These are phyloP conservation scores for Cyphomyrus plagiostoma DNA, from an alignment of 2,113 vertebrate genomes.

Conservation along the genomic window DNA sequence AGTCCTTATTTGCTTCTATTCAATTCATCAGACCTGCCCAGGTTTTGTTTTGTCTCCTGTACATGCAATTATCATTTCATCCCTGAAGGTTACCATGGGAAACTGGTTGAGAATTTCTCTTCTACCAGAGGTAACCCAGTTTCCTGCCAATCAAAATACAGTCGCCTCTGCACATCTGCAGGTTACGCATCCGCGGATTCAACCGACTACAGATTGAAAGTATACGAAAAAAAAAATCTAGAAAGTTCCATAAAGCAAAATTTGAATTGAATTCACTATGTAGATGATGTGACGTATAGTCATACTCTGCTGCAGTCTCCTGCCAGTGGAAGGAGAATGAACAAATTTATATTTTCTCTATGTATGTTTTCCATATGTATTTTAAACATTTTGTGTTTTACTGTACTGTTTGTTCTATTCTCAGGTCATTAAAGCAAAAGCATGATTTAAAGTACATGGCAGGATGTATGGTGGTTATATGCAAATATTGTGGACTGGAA, in stretches of 20 bases:
- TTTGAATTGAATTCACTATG: not conserved
- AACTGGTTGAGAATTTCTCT: not conserved
- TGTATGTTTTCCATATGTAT: not conserved
- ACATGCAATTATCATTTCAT: not conserved
- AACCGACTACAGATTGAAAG: not conserved
- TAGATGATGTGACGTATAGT: not conserved
- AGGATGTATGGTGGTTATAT: not conserved
- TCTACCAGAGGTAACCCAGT: not conserved
- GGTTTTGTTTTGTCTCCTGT: not conserved
- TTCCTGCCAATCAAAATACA: not conserved
- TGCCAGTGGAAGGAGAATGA: not conserved
- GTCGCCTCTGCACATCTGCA: not conserved
- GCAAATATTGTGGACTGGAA: not conserved
- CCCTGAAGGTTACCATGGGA: slow-evolving; percentile 6
- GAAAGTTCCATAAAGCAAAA: not conserved
- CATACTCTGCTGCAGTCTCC: not conserved
- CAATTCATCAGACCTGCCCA: not conserved
- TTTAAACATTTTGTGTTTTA: not conserved
- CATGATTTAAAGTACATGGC: not conserved
- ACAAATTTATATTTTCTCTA: not conserved
- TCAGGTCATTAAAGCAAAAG: not conserved
- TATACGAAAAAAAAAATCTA: not conserved
- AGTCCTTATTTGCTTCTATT: not conserved
- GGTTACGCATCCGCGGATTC: not conserved
- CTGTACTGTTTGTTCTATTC: not conserved